Evolutionary conservation across 2,888 invertebrate species (phyloP).

Genomic region (Tolmerus cingulatus): DNA sequence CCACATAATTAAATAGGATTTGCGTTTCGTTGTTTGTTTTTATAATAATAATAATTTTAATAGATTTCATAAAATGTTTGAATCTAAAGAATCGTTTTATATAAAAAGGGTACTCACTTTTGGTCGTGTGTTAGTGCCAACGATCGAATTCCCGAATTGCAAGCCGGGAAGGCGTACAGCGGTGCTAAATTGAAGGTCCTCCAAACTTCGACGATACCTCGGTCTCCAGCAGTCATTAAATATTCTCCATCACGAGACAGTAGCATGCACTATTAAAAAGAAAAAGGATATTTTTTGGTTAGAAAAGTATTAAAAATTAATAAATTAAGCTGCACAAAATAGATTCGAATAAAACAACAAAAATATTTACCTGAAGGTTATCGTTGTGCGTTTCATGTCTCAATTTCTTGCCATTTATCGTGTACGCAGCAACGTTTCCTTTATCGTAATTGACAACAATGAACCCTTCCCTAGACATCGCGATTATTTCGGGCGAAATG

Average conservation of each 20-base stretch:
- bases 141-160: conserved; percentile 93
- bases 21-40: background rate
- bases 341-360: background rate
- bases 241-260: conserved; percentile 98
- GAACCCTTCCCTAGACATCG: conserved; percentile 95
- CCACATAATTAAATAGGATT: background rate
- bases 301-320: background rate
- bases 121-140: conserved; percentile 98
- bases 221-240: conserved; percentile 95
- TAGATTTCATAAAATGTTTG: no score
- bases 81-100: no score
- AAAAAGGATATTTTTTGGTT: background rate
- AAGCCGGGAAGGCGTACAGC: conserved; percentile 96
- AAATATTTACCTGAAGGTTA: conserved; percentile 81
- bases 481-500: conserved; percentile 83
- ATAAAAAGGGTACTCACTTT: conserved; percentile 74
- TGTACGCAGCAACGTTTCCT: conserved; percentile 92
- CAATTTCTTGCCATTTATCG: conserved; percentile 90
- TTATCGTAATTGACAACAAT: conserved; percentile 93
- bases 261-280: conserved; percentile 78
- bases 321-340: background rate
- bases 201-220: conserved; percentile 98
- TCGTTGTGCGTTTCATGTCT: conserved; percentile 93
- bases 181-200: conserved; percentile 95
- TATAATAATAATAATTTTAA: no score